These are phyloP conservation scores for Stegostoma tigrinum DNA, from an alignment of 2,113 vertebrate species.

Conservation along the genomic window DNA sequence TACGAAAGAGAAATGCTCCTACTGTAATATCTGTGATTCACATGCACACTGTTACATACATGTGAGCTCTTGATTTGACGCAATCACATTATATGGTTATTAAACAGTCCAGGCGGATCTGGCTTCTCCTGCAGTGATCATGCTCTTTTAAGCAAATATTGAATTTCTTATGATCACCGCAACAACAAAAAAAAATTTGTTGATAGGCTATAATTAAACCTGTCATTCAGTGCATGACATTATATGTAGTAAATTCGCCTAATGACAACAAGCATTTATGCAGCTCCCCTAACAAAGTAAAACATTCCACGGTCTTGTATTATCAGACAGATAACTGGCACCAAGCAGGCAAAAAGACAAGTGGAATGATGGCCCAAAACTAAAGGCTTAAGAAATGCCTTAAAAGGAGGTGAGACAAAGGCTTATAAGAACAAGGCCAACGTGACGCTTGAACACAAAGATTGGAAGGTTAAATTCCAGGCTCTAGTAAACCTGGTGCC, in stretches of 20 bases:
- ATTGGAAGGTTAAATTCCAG: background rate
- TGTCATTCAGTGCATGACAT: background rate
- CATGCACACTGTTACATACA: background rate
- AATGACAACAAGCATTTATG: background rate
- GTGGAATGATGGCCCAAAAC: background rate
- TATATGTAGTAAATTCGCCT: too few relatives aligned
- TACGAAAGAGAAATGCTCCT: background rate
- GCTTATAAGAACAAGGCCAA: background rate
- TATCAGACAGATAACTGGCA: background rate
- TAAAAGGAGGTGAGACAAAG: background rate
- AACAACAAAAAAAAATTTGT: background rate
- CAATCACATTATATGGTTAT: background rate
- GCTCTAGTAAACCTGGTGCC: background rate
- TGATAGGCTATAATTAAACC: too few relatives aligned
- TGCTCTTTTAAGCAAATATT: background rate
- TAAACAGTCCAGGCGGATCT: background rate
- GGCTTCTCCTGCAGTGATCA: background rate
- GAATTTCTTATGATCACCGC: background rate
- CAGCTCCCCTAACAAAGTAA: background rate
- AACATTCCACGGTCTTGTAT: background rate
- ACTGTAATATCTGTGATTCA: background rate
- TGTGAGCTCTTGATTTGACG: background rate
- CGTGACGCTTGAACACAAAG: background rate
- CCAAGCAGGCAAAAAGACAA: background rate
- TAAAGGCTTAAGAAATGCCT: background rate